Evolutionary conservation across 2,113 vertebrate species (phyloP).

Genomic region (Centrocercus urophasianus): DNA sequence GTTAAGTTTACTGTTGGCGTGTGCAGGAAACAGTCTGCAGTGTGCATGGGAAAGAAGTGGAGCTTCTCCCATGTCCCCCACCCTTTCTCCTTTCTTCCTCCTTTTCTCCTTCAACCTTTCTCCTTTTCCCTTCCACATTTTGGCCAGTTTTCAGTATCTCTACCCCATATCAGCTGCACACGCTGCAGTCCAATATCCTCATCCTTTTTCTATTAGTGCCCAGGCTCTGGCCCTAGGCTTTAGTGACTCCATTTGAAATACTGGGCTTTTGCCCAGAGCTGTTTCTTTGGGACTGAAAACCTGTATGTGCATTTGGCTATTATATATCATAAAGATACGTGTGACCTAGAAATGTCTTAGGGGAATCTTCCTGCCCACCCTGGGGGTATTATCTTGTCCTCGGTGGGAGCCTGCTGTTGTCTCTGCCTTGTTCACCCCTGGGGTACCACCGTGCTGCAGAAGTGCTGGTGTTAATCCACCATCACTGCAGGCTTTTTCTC

Average conservation of each 20-base stretch:
- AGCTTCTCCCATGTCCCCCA: not conserved
- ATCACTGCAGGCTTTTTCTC: not conserved
- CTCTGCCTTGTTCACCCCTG: accelerated
- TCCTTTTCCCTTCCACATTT: not conserved
- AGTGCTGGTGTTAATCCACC: accelerated
- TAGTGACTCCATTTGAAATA: not conserved
- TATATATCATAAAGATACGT: not conserved
- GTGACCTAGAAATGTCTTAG: not conserved
- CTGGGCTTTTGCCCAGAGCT: not conserved
- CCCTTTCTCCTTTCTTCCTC: not conserved
- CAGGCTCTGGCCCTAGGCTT: not conserved
- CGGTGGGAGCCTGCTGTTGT: accelerated
- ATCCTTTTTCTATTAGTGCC: not conserved
- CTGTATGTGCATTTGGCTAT: not conserved
- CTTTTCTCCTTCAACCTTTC: not conserved
- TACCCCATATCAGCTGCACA: not conserved
- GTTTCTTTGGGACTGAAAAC: not conserved
- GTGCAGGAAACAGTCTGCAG: not conserved
- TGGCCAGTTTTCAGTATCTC: not conserved
- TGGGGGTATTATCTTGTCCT: not conserved
- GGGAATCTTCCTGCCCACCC: not conserved
- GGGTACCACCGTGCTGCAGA: not conserved
- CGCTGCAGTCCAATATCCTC: accelerated
- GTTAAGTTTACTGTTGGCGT: conserved; percentile 49
- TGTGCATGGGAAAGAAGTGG: not conserved